Evolutionary conservation across 2,888 invertebrate genomes (phyloP).

Genomic region (Cylindroiulus punctatus): DNA sequence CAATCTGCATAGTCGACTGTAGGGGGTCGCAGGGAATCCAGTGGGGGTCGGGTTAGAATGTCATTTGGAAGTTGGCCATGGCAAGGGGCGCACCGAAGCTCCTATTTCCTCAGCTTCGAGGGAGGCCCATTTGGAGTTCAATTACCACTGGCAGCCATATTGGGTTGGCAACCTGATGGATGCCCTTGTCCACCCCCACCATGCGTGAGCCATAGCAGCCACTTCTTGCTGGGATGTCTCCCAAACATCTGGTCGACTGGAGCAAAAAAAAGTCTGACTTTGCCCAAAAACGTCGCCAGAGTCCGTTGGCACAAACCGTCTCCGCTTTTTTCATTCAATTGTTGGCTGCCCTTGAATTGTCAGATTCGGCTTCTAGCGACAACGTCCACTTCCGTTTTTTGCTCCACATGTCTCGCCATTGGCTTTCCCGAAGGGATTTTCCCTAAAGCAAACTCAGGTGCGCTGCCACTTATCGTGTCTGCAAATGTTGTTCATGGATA

Average conservation of each 20-base stretch:
- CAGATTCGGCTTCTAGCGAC: background rate
- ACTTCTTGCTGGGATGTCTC: background rate
- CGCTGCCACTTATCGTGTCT: background rate
- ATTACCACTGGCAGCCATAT: background rate
- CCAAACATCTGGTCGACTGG: background rate
- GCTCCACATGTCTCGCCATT: background rate
- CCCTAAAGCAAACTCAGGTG: background rate
- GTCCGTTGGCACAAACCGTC: conserved; percentile 34
- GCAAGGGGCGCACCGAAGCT: conserved; percentile 17
- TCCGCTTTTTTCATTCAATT: background rate
- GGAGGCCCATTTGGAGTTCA: conserved; percentile 39
- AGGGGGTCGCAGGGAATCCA: background rate
- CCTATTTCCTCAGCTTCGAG: conserved; percentile 41
- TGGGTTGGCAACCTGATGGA: conserved; percentile 37
- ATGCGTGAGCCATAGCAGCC: conserved; percentile 22
- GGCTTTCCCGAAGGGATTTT: background rate
- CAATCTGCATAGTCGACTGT: background rate
- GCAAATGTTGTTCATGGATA: background rate
- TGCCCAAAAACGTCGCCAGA: background rate
- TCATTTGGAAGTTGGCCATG: conserved; percentile 7
- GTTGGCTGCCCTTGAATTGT: conserved; percentile 45
- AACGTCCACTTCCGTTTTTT: conserved; percentile 26
- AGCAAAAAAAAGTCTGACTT: background rate
- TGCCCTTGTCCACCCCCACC: conserved; percentile 37
- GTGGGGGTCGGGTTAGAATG: conserved; percentile 19